Evolutionary conservation across 2,113 vertebrate genomes (phyloP), one percentile per base, ranked within the genome.

Genomic region (Percina caprodes): DNA sequence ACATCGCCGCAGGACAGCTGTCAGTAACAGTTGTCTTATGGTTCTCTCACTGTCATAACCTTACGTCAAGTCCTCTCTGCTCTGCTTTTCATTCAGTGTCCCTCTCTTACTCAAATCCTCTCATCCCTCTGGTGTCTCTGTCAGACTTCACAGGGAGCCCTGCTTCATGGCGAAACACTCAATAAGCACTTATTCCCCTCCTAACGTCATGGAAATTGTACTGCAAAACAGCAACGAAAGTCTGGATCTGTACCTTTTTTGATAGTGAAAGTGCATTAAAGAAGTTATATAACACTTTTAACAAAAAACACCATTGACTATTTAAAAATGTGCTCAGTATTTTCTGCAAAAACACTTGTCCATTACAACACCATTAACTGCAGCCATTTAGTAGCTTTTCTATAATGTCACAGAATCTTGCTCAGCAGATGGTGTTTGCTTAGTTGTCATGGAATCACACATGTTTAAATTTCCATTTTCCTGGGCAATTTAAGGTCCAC

Each of bases 11-110:
- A 4, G 63, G 80, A 68, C 46, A 18, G 68, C 80, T 88, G 92
- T 90, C 90, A 60, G 45, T 58, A 56, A 67, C 83, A 89, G 26
- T 86, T 42, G 26, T 77, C 69, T 71, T 48, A 19, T 54, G 56
- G 67, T 56, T 59, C 79, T 79, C 79, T 89, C 74, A 60, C 69
- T 83, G 88, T 87, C 91, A 77, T 24, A 83, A 83, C 80, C 89
- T 91, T 79, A 83, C 83, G 80, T 85, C 82, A 52, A 9, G 72
- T 51, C 80, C 48, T 51, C 61, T 77, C 35, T 4, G 15, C 46
- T 67, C 42, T 66, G 51, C 19, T 69, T 26, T 77, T 45, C 51
- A 46, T 48, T 77, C 65, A 56, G 56, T 74, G 79, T 30, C 16
- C 30, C 12, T 63, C 10, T 61, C 26, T 39, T 54, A 15, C 60